Evolutionary conservation across 2,113 vertebrate species (phyloP).

Genomic region (Regulus satrapa): DNA sequence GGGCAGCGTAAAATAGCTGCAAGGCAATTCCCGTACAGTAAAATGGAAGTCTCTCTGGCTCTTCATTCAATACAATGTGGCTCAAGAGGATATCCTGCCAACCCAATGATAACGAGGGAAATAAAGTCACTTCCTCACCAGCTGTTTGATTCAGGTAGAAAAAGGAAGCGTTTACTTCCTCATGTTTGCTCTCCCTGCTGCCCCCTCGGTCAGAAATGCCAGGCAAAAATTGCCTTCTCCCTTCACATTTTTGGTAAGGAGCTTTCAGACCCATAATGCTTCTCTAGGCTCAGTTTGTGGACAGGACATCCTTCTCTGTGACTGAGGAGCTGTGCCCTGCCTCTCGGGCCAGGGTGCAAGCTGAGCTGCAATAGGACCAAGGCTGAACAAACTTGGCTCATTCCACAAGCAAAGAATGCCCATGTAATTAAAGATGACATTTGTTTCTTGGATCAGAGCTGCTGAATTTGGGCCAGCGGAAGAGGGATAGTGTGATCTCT

Average conservation of each 20-base stretch:
- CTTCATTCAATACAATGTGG: constrained; percentile 74
- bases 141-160: constrained; percentile 79
- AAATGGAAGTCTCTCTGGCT: constrained; percentile 56
- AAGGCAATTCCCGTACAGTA: constrained; percentile 27
- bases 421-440: not conserved
- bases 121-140: constrained; percentile 84
- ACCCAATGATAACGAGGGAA: constrained; percentile 75
- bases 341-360: not conserved
- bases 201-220: constrained; percentile 26
- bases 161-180: constrained; percentile 77
- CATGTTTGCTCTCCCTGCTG: constrained; percentile 35
- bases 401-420: not conserved
- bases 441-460: constrained; percentile 20
- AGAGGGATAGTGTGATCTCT: not conserved
- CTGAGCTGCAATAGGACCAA: not conserved
- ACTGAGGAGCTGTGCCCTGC: not conserved
- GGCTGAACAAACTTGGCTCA: not conserved
- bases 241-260: not conserved
- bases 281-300: not conserved
- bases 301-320: accelerated
- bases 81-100: constrained; percentile 81
- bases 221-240: constrained; percentile 21
- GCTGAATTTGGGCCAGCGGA: not conserved
- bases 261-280: not conserved
- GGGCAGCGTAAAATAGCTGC: constrained; percentile 28